A percentile compares a stretch with the other conserved stretches of the same genome.
Evolutionary conservation across 2,113 vertebrate species (phyloP).

Genomic region (Ranitomeya imitator): DNA sequence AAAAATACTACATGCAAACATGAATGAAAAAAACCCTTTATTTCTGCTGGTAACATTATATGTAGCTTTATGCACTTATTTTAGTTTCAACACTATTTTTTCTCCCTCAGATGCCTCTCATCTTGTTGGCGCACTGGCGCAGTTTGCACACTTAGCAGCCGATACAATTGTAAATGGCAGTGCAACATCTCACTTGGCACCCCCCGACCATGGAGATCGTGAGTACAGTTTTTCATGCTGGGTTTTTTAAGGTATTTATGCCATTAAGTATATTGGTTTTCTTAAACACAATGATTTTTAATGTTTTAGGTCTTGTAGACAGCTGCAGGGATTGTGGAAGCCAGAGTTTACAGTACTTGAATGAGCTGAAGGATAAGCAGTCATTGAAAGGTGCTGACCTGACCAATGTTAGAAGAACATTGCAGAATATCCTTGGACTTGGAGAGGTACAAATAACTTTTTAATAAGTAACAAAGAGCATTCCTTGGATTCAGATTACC

Average conservation of each 20-base stretch:
- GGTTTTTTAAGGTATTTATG: too few relatives aligned
- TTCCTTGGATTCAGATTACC: neutral
- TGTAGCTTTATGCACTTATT: neutral
- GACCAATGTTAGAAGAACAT: slow-evolving; percentile 62
- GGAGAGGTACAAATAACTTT: slow-evolving; percentile 77
- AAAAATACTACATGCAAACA: too few relatives aligned
- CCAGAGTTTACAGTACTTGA: slow-evolving; percentile 76
- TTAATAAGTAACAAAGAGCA: neutral
- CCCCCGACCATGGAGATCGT: slow-evolving; percentile 90
- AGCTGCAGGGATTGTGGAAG: slow-evolving; percentile 83
- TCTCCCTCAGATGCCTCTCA: slow-evolving; percentile 75
- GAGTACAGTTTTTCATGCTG: slow-evolving; percentile 64
- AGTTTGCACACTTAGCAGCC: slow-evolving; percentile 84
- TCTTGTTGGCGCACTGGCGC: slow-evolving; percentile 85
- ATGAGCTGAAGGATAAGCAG: slow-evolving; percentile 78
- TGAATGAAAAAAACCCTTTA: too few relatives aligned
- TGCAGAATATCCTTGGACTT: slow-evolving; percentile 81
- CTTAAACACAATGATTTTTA: too few relatives aligned
- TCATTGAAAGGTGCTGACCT: slow-evolving; percentile 75
- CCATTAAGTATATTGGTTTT: neutral
- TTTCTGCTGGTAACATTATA: too few relatives aligned
- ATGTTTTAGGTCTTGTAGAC: slow-evolving; percentile 77
- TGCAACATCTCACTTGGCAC: slow-evolving; percentile 89
- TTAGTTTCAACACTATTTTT: neutral
- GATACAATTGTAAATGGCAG: slow-evolving; percentile 90